phyloP scores from a whole-genome alignment of 1,140 invertebrate species.

The Proctacanthus coquilletti region DNA sequence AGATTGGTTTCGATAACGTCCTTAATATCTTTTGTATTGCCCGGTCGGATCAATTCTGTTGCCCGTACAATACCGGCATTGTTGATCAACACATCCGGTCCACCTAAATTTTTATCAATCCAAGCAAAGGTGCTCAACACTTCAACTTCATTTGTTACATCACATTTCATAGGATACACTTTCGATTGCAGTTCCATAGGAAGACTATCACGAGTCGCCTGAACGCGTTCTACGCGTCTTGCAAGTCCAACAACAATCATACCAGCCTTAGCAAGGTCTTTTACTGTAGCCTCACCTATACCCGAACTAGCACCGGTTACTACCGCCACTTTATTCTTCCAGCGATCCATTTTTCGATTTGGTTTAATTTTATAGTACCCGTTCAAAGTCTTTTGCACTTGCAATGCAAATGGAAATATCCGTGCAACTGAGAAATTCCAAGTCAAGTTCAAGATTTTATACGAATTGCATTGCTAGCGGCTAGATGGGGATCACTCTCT shows the following conservation, averaged over 20 bases:
- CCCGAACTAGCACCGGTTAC: slow-evolving; percentile 35
- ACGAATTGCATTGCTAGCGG: too few species aligned
- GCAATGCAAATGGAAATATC: too few species aligned
- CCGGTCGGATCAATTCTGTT: slow-evolving; percentile 33
- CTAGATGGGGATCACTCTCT: too few species aligned
- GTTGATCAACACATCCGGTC: slow-evolving; percentile 55
- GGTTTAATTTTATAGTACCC: too few species aligned
- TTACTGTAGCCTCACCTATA: slow-evolving; percentile 36
- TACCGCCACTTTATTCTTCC: slow-evolving; percentile 27
- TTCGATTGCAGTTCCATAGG: slow-evolving; percentile 17
- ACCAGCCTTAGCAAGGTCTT: slow-evolving; percentile 34
- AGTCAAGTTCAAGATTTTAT: too few species aligned
- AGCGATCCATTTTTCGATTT: slow-evolving; percentile 25
- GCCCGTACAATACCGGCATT: slow-evolving; percentile 47
- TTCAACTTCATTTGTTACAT: slow-evolving; percentile 46
- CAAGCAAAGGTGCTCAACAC: slow-evolving; percentile 47
- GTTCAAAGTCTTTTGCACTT: too few species aligned
- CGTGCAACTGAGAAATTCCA: too few species aligned
- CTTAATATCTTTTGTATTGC: slow-evolving; percentile 21
- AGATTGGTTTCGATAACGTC: slow-evolving; percentile 49
- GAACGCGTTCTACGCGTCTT: slow-evolving; percentile 40
- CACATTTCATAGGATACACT: slow-evolving; percentile 36
- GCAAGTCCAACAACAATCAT: slow-evolving; percentile 53
- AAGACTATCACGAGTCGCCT: slow-evolving; percentile 24
- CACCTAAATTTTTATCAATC: slow-evolving; percentile 41